Percentiles rank a stretch among this genome's conserved stretches.
These are phyloP conservation scores for Epinotia bilunana DNA, from an alignment of 2,888 invertebrate genomes.

Conservation along the genomic window DNA sequence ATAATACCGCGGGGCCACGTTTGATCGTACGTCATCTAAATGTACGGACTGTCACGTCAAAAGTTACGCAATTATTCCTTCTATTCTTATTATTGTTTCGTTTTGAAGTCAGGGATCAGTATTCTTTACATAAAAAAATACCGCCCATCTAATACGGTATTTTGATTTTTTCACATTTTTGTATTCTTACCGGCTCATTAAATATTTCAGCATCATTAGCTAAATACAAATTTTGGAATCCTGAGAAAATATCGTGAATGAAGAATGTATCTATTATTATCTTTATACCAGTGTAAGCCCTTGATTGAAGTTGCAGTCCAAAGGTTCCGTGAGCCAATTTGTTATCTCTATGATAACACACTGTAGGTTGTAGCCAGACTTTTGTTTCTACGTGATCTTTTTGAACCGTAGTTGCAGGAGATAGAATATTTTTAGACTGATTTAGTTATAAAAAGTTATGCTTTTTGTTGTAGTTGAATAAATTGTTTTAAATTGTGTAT, in stretches of 20 bases:
- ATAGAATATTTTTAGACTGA: constrained; percentile 83
- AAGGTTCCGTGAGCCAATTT: constrained; percentile 21
- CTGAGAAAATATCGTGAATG: too few relatives aligned
- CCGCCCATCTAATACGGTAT: too few relatives aligned
- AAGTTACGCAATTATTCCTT: background rate
- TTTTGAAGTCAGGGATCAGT: background rate
- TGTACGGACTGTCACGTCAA: too few relatives aligned
- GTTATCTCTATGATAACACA: constrained; percentile 52
- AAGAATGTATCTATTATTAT: too few relatives aligned
- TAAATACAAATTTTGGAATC: too few relatives aligned
- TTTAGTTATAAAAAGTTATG: constrained; percentile 83
- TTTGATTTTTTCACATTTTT: too few relatives aligned
- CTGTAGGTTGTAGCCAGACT: constrained; percentile 60
- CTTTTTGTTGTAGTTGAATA: constrained; percentile 84
- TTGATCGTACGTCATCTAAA: background rate
- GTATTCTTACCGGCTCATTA: too few relatives aligned
- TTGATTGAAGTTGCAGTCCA: constrained; percentile 23
- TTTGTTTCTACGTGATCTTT: constrained; percentile 75
- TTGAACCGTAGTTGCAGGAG: constrained; percentile 74
- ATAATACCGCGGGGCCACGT: background rate
- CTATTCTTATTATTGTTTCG: background rate
- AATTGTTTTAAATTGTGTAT: constrained; percentile 71
- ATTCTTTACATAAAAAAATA: too few relatives aligned
- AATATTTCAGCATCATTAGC: too few relatives aligned
- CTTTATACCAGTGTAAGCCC: constrained; percentile 9